These are phyloP conservation scores for Aegithalos caudatus DNA, from an alignment of 2,113 vertebrate genomes.

Conservation along the genomic window DNA sequence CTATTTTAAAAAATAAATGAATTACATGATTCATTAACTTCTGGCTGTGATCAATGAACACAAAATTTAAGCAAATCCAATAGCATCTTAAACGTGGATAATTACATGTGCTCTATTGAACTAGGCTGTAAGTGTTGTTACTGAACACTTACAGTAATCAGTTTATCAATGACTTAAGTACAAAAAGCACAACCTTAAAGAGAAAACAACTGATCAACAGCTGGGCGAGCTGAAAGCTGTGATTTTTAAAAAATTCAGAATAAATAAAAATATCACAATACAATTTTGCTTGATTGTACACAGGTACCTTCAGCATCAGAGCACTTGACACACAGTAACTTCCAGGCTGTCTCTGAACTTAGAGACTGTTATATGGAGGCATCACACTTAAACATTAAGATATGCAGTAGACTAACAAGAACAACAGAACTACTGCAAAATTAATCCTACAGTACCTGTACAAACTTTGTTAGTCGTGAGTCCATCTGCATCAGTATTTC, in stretches of 20 bases:
- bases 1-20: background rate
- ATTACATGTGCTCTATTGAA: background rate
- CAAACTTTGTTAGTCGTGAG: constrained; percentile 94
- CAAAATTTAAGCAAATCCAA: background rate
- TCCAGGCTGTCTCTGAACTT: background rate
- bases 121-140: background rate
- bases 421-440: background rate
- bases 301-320: background rate
- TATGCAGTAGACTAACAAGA: background rate
- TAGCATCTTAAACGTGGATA: background rate
- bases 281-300: background rate
- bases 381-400: background rate
- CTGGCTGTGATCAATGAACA: background rate
- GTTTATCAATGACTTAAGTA: background rate
- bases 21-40: background rate
- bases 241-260: background rate
- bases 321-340: background rate
- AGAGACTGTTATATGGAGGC: background rate
- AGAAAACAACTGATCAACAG: background rate
- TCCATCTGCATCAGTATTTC: constrained; percentile 99
- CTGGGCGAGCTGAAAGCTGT: background rate
- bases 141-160: background rate
- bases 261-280: background rate
- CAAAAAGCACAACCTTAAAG: background rate
- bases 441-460: constrained; percentile 79